These are phyloP conservation scores for Dicaeum eximium DNA, from an alignment of 2,113 vertebrate species.

Conservation along the genomic window DNA sequence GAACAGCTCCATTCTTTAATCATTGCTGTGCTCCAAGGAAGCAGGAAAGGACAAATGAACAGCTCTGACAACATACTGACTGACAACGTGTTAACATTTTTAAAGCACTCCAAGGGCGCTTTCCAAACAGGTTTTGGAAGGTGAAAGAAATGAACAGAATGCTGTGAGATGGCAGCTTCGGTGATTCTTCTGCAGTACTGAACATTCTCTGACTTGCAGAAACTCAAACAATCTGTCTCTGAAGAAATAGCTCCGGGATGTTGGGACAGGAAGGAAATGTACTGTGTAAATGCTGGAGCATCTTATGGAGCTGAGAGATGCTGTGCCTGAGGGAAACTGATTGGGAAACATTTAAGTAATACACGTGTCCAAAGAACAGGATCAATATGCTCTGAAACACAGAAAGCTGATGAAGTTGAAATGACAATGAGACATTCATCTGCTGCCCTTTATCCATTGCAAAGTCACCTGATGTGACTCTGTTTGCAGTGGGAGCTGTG, in stretches of 20 bases:
- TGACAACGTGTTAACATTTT: conserved; percentile 39
- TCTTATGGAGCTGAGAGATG: background rate
- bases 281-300: conserved; percentile 4
- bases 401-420: background rate
- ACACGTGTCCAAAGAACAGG: background rate
- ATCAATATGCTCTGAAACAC: background rate
- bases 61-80: conserved; percentile 49
- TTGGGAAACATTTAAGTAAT: background rate
- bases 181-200: background rate
- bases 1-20: conserved; percentile 17
- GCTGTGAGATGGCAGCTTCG: background rate
- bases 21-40: background rate
- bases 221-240: conserved; percentile 49
- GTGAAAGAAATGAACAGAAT: conserved; percentile 48
- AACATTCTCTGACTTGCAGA: conserved; percentile 36
- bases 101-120: background rate
- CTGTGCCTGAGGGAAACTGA: background rate
- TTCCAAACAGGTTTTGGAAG: conserved; percentile 50
- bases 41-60: conserved; percentile 55
- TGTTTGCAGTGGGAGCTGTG: background rate
- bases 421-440: background rate
- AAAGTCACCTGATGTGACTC: background rate
- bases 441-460: background rate
- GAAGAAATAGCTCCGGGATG: conserved; percentile 50
- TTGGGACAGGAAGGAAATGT: conserved; percentile 40